Evolutionary conservation across 92 coral and sea anemone species (phyloP).

Genomic region (Porites evermanni): DNA sequence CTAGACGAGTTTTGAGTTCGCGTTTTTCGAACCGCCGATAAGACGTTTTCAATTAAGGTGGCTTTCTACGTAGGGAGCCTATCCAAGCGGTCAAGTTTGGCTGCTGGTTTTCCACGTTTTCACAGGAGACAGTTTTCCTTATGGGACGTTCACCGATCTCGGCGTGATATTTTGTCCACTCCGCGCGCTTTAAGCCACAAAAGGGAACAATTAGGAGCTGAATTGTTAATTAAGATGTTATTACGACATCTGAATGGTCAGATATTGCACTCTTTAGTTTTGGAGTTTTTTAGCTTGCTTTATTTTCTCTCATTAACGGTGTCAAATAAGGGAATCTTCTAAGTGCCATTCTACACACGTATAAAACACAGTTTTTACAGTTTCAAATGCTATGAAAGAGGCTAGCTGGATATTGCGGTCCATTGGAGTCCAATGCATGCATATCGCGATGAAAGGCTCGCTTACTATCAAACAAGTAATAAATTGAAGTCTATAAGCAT

Average conservation of each 20-base stretch:
- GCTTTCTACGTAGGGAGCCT: background rate
- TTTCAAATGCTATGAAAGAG: background rate
- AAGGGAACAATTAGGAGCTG: slow-evolving; percentile 34
- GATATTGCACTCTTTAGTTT: slow-evolving; percentile 27
- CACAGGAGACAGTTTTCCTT: slow-evolving; percentile 17
- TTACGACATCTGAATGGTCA: slow-evolving; percentile 26
- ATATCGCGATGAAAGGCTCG: too few relatives aligned
- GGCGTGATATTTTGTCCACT: slow-evolving; percentile 32
- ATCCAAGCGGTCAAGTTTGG: slow-evolving; percentile 4
- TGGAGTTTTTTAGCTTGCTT: background rate
- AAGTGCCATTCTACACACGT: background rate
- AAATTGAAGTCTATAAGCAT: background rate
- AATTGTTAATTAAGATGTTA: slow-evolving; percentile 49
- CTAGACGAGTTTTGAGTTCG: background rate
- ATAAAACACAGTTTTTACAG: background rate
- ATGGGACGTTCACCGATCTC: background rate
- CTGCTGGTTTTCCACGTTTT: background rate
- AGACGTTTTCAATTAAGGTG: slow-evolving; percentile 20
- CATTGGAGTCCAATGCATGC: background rate
- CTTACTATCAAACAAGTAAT: too few relatives aligned
- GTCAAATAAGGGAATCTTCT: background rate
- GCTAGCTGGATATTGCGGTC: background rate
- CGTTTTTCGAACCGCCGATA: background rate
- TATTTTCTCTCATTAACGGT: background rate
- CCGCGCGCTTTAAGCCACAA: slow-evolving; percentile 20